Evolutionary conservation across 2,888 invertebrate genomes (phyloP), one percentile per base, ranked within the genome.

Genomic region (Netelia melanura): DNA sequence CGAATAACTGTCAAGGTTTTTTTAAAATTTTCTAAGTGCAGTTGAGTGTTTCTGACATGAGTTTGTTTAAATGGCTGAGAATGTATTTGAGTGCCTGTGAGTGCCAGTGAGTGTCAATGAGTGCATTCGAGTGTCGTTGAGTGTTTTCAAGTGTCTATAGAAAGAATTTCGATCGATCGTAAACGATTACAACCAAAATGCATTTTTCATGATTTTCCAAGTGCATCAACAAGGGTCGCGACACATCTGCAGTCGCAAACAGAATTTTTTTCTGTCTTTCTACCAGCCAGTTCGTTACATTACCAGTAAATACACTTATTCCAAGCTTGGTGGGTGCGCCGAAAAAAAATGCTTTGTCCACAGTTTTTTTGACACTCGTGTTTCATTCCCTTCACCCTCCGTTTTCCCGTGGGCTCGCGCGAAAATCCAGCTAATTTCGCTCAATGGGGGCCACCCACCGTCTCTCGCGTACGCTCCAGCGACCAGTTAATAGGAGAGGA

Each of bases 401-500:
- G 44, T 54, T 58, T 9, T 21, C 58, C 58, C 61, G 11, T 44
- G 81, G 77, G 77, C 68, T 23, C 44, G 72, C 74, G 74, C 62
- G 81, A 81, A 81, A 81, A 84, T 74, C 81, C 68, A 52, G 77
- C 84, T 84, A 81, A 84, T 84, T 84, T 81, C 77, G 76, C 64
- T 81, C 77, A 72, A 80, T 76, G 81, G 81, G 14, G 6, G 38
- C 38, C 58, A 21, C 56, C 70, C n/a, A 62, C 52, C 30, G 58
- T 54, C 48, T 6, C 48, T 43, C 68, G 58, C 72, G 2, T 48
- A 48, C 23, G 75, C 68, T 81, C 54, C 65, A 71, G 67, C 76
- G 76, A 84, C 61, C 84, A 84, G 80, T 81, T 76, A 84, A 80
- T 80, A 76, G 71, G 84, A 84, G 80, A 84, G 76, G 71, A 81